phyloP scores from a whole-genome alignment of 2,113 vertebrate species.

The Xiphophorus hellerii region DNA sequence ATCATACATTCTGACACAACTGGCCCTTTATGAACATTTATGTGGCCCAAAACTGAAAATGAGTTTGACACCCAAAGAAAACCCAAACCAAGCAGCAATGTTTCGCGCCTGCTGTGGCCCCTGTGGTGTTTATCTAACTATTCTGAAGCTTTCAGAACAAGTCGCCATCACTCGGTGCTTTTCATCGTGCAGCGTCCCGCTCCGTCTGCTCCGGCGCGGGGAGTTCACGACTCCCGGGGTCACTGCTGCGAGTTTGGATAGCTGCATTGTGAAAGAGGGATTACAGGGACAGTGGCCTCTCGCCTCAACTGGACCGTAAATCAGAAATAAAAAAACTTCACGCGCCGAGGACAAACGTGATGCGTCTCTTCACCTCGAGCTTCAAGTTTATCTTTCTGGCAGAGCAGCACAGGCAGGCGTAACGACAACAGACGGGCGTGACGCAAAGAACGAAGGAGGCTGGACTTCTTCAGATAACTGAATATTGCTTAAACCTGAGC shows the following conservation, averaged over 20 bases:
- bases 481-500: not conserved
- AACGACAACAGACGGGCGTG: not conserved
- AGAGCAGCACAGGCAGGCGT: not conserved
- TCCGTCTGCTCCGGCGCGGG: not conserved
- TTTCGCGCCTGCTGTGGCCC: not conserved
- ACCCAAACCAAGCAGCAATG: not conserved
- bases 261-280: conserved; percentile 46
- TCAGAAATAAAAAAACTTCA: not conserved
- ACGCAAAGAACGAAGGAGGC: not conserved
- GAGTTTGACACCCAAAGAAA: too few species aligned
- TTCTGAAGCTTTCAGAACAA: conserved; percentile 17
- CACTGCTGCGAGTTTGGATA: conserved; percentile 22
- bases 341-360: not conserved
- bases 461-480: not conserved
- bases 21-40: too few species aligned
- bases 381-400: not conserved
- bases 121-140: conserved; percentile 5
- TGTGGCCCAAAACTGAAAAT: too few species aligned
- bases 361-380: too few species aligned
- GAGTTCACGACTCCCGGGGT: too few species aligned
- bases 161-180: conserved; percentile 23
- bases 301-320: conserved; percentile 3
- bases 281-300: conserved; percentile 24
- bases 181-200: conserved; percentile 3
- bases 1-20: too few species aligned